Base-by-base conservation (phyloP, 2,888 invertebrate species). In the Drosophila lutescens region DNA sequence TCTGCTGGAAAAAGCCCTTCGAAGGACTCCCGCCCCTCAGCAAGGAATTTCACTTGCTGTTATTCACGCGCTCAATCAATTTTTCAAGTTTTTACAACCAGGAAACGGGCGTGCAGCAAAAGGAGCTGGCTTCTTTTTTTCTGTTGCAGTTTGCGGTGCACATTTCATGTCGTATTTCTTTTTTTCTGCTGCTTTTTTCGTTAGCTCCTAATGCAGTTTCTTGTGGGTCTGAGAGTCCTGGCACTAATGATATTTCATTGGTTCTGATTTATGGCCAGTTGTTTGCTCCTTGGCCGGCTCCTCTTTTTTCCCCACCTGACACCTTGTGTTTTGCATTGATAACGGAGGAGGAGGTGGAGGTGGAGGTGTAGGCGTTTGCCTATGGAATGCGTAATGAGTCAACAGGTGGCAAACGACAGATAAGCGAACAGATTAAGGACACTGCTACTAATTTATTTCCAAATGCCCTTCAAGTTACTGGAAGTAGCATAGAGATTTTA, bases 61-160 rank as follows among this genome's bases (percentile, higher is more conserved):
- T 81, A 79, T 79, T 80, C 85, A 86, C 82, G 80, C 79, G 86
- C 78, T 89, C 85, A 88, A 88, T 86, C 87, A 86, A 89, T 82
- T 82, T 81, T 84, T 88, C 78, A 83, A 75, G 77, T 78, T 86
- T 80, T 83, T 82, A 80, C 74, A 67, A 53, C 65, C 84, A 66
- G 63, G 57, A 60, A 59, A 49, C 44, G 32, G 30, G 47, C 30
- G 47, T 17, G 15, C 17, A 12, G 15, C 47, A 47, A 15, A 36
- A 34, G 38, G 9, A 40, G 30, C 56, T 40, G 12, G 4, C 32
- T 20, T 8, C 36, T 7, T 9, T 12, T 17, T 50, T 47, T 76
- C 73, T 51, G 32, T 49, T 61, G 46, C 56, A 56, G 23, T 46
- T 44, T 34, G 55, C 38, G 47, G 60, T 62, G 10, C 17, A 62